Base-by-base conservation (phyloP, 1,140 invertebrate genomes). In the Drosophila nikananu region DNA sequence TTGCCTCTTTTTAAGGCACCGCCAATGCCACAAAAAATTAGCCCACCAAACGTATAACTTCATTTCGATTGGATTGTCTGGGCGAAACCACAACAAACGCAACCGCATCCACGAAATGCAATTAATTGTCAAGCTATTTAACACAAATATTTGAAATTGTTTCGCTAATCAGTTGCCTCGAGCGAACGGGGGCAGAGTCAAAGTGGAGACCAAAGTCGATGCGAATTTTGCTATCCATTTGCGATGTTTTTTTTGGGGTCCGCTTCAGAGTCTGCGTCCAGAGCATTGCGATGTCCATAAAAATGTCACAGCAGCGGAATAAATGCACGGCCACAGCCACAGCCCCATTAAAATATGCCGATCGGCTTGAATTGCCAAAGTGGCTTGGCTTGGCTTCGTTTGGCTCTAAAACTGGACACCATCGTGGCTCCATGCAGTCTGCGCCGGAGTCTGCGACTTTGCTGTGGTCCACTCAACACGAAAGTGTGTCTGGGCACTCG, bases 271-370 rank as follows among this genome's bases (percentile, higher is more conserved):
- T 60, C 59, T 61, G 77, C 48, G 67, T 32, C 62, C 63, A 39
- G 55, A 74, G 77, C 68, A 80, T 80, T 80, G 67, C 77, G 68
- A 91, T 91, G 84, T 77, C 86, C 91, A 89, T 81, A 92, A 86
- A 90, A 91, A 92, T 92, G 90, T 89, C 91, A 91, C 82, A 79
- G 63, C 73, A 79, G 54, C 54, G 54, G 35, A 57, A 23, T 57
- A 57, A 57, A 57, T 57, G 54, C 54, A 55, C 79, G 59, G 61
- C 65, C 72, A 44, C 78, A 77, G 66, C 52, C 59, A 64, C 51
- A 65, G 57, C 63, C 44, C 59, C 74, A 91, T 62, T 63, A 66
- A 80, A 77, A 83, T 55, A 66, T 66, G 63, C 59, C 67, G 77
- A 60, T 80, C 73, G 75, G 67, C 65, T 80, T 71, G 65, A 58